phyloP scores from a whole-genome alignment of 2,113 vertebrate species.

The Nasalis larvatus region DNA sequence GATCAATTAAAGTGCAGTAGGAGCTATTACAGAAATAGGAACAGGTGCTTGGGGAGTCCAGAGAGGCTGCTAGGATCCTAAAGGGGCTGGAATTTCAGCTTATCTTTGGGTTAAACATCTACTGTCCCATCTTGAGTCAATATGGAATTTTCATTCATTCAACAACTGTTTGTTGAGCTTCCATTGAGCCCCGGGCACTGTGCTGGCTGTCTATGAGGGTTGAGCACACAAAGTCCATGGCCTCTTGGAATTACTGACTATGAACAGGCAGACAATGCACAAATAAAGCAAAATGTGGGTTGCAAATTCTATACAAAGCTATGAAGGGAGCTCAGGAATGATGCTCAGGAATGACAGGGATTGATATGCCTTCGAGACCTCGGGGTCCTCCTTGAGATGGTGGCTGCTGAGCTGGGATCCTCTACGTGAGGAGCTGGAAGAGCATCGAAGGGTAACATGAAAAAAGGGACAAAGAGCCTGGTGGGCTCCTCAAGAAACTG shows the following conservation, averaged over 20 bases:
- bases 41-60: constrained; percentile 11
- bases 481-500: background rate
- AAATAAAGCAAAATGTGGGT: background rate
- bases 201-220: background rate
- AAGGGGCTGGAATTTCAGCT: constrained; percentile 1
- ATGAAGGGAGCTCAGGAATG: background rate
- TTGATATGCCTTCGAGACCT: background rate
- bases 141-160: background rate
- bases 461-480: background rate
- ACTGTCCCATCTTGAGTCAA: constrained; percentile 24
- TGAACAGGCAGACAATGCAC: background rate
- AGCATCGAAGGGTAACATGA: background rate
- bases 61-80: background rate
- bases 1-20: background rate
- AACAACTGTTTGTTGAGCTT: background rate
- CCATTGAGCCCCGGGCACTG: background rate
- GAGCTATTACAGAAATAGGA: background rate
- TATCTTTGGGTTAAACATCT: constrained; percentile 27
- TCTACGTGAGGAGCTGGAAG: fast-evolving
- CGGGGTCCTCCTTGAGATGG: background rate
- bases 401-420: background rate
- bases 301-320: background rate
- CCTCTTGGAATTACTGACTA: background rate
- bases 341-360: background rate
- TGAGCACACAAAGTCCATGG: background rate